Base-by-base conservation (phyloP, 1,140 invertebrate genomes). In the Trachelipus rathkii region DNA sequence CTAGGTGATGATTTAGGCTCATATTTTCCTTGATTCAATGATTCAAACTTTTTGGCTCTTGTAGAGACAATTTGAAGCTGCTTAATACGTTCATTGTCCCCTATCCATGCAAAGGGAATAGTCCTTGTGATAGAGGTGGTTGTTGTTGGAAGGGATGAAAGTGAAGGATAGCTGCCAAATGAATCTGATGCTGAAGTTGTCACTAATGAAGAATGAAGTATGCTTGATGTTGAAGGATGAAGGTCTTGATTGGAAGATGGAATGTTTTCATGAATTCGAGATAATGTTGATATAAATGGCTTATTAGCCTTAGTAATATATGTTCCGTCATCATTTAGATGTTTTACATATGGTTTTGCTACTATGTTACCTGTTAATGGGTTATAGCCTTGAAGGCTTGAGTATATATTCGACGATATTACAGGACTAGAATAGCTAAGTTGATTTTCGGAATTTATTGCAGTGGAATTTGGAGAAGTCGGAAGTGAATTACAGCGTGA, bases 31-130 rank as follows among this genome's bases (percentile, higher is more conserved):
- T 13, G 11, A 19, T 60, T 60, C 4, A 19, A 2, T 19, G 50
- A 87, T 82, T 93, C 91, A 83, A 93, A 91, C 82, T 92, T 91
- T 77, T 89, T 88, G 0, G 91, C 90, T n/a, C 91, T 85, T 72
- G 89, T 88, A 23, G 83, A 82, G 15, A 84, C 83, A 71, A 83
- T 77, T 73, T 83, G 81, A 10, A 83, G 78, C 43, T 82, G 82
- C 21, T 79, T 77, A 45, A 82, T 78, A 6, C 78, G 72, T 15
- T 82, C 81, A 73, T 82, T 81, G 53, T 83, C 83, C 23, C 79
- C 79, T 44, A 81, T 74, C 77, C 79, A 79, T 19, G 79, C 79
- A 19, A 81, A 71, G 23, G 81, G 75, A 24, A 76, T 45, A 10
- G 79, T 71, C n/a, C 74, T 71, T 11, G 75, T 60, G 19, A 72